Evolutionary conservation across 2,888 invertebrate genomes (phyloP).

Genomic region (Tridacna gigas): DNA sequence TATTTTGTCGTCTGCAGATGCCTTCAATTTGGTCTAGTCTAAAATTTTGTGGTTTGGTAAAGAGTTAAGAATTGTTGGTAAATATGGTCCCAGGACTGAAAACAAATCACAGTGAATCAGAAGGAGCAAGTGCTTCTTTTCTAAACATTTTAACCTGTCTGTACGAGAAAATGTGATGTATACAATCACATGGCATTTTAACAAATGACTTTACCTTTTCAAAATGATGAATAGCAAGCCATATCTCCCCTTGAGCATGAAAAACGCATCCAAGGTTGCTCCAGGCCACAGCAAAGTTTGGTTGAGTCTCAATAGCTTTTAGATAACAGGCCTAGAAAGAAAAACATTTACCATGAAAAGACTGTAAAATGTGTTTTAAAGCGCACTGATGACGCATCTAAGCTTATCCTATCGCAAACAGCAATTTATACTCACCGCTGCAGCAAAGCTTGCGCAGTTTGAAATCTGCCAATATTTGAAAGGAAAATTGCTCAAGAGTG

Average conservation of each 20-base stretch:
- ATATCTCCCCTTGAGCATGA: slow-evolving; percentile 99
- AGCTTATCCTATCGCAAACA: slow-evolving; percentile 16
- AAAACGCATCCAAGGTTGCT: slow-evolving; percentile 99
- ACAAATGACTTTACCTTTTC: slow-evolving; percentile 89
- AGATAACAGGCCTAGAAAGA: slow-evolving; percentile 96
- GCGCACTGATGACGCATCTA: slow-evolving; percentile 22
- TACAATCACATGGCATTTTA: no score
- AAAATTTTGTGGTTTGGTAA: no score
- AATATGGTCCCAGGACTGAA: no score
- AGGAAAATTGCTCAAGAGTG: neutral
- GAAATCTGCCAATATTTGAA: slow-evolving; percentile 22
- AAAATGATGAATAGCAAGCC: slow-evolving; percentile 99
- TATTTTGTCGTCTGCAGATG: no score
- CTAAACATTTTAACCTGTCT: no score
- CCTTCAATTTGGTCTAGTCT: no score
- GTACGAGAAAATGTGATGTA: no score
- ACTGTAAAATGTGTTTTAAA: neutral
- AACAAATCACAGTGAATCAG: no score
- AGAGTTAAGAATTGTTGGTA: no score
- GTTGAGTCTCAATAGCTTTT: slow-evolving; percentile 99
- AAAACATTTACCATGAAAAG: neutral
- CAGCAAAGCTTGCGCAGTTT: slow-evolving; percentile 18
- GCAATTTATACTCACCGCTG: neutral
- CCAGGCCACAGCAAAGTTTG: slow-evolving; percentile 99
- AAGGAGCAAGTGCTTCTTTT: no score